Conservation (phyloP, 2,888 invertebrate species). For the Acronicta leporina region DNA sequence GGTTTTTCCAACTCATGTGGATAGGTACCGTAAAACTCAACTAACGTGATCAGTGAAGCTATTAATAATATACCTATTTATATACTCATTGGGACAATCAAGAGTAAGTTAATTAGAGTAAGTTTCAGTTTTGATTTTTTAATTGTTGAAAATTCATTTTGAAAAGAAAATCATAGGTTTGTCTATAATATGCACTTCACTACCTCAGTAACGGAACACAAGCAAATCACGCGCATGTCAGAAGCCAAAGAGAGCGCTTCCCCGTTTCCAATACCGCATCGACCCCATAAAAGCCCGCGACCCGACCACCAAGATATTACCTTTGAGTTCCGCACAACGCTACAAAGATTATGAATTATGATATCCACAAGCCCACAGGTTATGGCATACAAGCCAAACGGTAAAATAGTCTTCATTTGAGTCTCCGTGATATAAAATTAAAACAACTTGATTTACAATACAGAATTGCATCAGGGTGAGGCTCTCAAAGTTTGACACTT, state of each 20-base stretch:
- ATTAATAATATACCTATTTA: too few relatives aligned
- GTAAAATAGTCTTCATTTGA: not conserved
- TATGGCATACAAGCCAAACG: too few relatives aligned
- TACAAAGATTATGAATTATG: slow-evolving; percentile 6
- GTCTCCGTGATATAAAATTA: not conserved
- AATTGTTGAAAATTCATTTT: too few relatives aligned
- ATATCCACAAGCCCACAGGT: slow-evolving; percentile 3
- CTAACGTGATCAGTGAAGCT: too few relatives aligned
- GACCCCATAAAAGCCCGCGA: slow-evolving; percentile 5
- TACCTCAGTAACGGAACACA: slow-evolving; percentile 12
- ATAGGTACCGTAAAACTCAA: too few relatives aligned
- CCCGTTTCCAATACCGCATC: slow-evolving; percentile 13
- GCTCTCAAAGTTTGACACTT: not conserved
- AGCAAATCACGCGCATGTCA: slow-evolving; percentile 28
- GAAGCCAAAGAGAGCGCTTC: slow-evolving; percentile 9
- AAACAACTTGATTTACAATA: not conserved
- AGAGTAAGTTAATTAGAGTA: too few relatives aligned
- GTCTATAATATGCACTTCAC: not conserved
- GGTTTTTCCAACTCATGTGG: too few relatives aligned
- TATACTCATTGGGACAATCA: too few relatives aligned
- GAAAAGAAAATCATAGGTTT: too few relatives aligned
- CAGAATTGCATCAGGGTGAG: too few relatives aligned
- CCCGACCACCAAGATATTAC: slow-evolving; percentile 10
- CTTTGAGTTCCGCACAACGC: not conserved
- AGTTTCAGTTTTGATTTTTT: too few relatives aligned